A percentile compares a stretch with the other conserved stretches of the same genome.
Evolutionary conservation across 2,888 invertebrate genomes (phyloP).

Genomic region (Trichogramma evanescens): DNA sequence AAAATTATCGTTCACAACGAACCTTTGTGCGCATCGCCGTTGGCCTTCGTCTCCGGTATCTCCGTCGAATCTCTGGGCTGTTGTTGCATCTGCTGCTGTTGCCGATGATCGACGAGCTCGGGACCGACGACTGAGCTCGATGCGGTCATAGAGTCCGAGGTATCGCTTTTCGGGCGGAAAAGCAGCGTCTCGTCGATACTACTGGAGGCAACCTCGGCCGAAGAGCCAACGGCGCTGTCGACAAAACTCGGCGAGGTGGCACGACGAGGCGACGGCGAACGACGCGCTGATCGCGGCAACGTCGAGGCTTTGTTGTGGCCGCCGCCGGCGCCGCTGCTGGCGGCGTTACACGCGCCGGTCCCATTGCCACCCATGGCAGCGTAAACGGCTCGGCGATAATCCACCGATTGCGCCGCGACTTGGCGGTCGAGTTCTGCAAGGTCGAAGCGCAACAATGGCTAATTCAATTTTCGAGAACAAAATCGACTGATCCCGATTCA

Average conservation of each 20-base stretch:
- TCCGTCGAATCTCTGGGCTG: conserved; percentile 43
- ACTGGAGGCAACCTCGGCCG: conserved; percentile 46
- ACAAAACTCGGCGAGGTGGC: conserved; percentile 52
- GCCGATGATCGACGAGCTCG: conserved; percentile 37
- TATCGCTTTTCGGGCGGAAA: neutral
- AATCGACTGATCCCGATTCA: no score
- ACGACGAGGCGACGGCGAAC: conserved; percentile 29
- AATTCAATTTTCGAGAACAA: neutral
- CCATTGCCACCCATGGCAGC: conserved; percentile 1
- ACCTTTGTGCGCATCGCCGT: conserved; percentile 13
- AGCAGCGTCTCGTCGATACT: conserved; percentile 2
- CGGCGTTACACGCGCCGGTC: conserved; percentile 1
- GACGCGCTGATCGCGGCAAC: conserved; percentile 40
- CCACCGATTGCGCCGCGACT: conserved; percentile 27
- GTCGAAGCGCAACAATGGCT: neutral
- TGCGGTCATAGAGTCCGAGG: conserved; percentile 45
- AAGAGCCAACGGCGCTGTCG: conserved; percentile 57
- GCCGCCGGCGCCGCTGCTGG: conserved; percentile 3
- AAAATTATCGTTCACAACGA: neutral
- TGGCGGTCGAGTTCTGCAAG: conserved; percentile 31
- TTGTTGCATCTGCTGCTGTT: neutral
- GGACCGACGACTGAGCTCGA: conserved; percentile 51
- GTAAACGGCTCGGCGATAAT: conserved; percentile 25
- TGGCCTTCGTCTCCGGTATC: conserved; percentile 24
- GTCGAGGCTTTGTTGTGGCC: conserved; percentile 29